Evolutionary conservation across 2,113 vertebrate species (phyloP).

Genomic region (Calidris pugnax): DNA sequence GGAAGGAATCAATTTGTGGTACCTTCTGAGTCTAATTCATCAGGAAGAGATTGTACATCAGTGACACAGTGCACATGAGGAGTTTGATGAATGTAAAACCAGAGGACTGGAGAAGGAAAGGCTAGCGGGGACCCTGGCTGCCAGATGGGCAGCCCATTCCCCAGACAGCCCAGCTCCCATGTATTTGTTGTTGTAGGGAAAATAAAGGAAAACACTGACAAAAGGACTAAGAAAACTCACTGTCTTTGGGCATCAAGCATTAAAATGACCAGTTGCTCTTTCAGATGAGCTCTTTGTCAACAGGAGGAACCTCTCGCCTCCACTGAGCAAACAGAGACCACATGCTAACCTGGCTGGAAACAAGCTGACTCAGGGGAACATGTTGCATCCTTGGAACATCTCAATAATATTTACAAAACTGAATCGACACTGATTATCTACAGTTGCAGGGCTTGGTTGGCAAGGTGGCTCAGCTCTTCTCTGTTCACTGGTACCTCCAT

Average conservation of each 20-base stretch:
- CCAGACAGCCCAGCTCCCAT: not conserved
- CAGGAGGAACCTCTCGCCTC: not conserved
- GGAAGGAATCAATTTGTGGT: slow-evolving; percentile 53
- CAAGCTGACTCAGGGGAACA: not conserved
- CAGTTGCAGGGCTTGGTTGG: not conserved
- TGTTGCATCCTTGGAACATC: not conserved
- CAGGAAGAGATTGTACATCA: slow-evolving; percentile 11
- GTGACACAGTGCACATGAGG: not conserved
- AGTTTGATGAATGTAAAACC: not conserved
- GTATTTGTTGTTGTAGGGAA: not conserved
- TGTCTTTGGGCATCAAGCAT: not conserved
- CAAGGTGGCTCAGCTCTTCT: not conserved
- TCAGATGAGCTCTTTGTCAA: not conserved
- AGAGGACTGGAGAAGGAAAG: not conserved
- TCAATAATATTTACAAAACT: slow-evolving; percentile 42
- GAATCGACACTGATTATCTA: not conserved
- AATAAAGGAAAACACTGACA: not conserved
- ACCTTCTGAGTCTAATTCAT: slow-evolving; percentile 49
- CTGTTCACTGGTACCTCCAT: fast-evolving
- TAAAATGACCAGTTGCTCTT: not conserved
- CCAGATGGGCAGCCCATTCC: not conserved
- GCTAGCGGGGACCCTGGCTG: not conserved
- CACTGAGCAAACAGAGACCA: not conserved
- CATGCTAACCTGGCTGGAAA: not conserved
- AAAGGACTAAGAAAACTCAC: not conserved